Base-by-base conservation (phyloP, 2,797 vertebrate species). In the Kryptopterus vitreolus region DNA sequence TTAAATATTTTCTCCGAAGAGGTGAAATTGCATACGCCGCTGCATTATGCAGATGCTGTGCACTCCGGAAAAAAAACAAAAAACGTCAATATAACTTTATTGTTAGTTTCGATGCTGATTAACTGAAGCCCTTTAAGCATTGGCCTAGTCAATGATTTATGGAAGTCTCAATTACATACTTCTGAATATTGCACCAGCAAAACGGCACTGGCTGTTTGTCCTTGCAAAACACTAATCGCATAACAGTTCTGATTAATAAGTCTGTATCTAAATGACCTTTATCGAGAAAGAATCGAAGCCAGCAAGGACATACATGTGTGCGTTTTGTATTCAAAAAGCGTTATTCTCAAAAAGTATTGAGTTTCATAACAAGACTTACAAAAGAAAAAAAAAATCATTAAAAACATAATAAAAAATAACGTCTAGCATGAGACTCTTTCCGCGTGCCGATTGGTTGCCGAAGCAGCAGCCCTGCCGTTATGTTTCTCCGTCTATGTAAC, bases 81-180 rank as follows among this genome's bases (percentile, higher is more conserved):
- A 69, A 58, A 29, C 31, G 70, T 75, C 73, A 71, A 53, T 71
- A 77, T 76, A 77, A 62, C 22, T 46, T 63, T 72, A 77, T 46
- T 48, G 55, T 65, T 59, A 16, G n/a, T 68, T 66, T 61, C 38
- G 31, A 62, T 48, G 22, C 24, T 81, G 31, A 76, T 76, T 76
- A 70, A 70, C 22, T 52, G 13, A 58, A 68, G 58, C 33, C 33
- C 50, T 65, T 65, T 75, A 75, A 33, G 63, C 35, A 81, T 65
- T 33, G 16, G 12, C 16, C 63, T 10, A 65, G n/a, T 38, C 4
- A 55, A 65, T 22, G 29, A 72, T 77, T 71, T 63, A 63, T 82
- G 35, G 15, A 77, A 18, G 22, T 26, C 22, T 76, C 43, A 48
- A 38, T 58, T 68, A 38, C 13, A 0, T 26, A 53, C 61, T 61